A percentile compares a stretch with the other conserved stretches of the same genome.
Evolutionary conservation across 2,888 invertebrate genomes (phyloP).

Genomic region (Catocala fraxini): DNA sequence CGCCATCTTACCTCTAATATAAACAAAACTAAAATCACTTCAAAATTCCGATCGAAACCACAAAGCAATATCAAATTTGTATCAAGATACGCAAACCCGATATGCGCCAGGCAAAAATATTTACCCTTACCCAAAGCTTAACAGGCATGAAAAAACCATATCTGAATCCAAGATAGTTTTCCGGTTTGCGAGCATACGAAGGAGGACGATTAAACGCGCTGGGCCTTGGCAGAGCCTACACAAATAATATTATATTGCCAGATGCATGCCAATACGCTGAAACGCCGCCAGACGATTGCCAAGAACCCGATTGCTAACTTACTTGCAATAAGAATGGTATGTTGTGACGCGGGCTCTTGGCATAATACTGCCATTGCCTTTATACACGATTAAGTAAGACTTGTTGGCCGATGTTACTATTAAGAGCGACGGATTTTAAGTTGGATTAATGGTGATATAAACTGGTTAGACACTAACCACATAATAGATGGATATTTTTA

Average conservation of each 20-base stretch:
- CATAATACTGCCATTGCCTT: constrained; percentile 15
- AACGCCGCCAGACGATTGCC: constrained; percentile 62
- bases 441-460: too few relatives aligned
- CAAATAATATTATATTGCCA: constrained; percentile 86
- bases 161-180: constrained; percentile 69
- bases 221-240: constrained; percentile 78
- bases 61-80: neutral
- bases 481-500: too few relatives aligned
- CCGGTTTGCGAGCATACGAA: constrained; percentile 62
- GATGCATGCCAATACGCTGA: constrained; percentile 78
- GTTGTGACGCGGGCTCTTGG: constrained; percentile 46
- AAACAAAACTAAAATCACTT: neutral
- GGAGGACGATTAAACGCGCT: constrained; percentile 66
- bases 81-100: neutral
- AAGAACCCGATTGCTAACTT: constrained; percentile 71
- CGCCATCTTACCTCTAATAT: too few relatives aligned
- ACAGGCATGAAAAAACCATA: constrained; percentile 63
- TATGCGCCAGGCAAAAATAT: neutral
- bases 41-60: neutral
- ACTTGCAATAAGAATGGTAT: constrained; percentile 46
- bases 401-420: constrained; percentile 20
- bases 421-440: constrained; percentile 14
- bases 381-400: constrained; percentile 18
- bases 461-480: too few relatives aligned
- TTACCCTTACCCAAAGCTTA: constrained; percentile 43